Evolutionary conservation across 2,888 invertebrate genomes (phyloP), one percentile per base, ranked within the genome.

Genomic region (Hypomecis atomaria): DNA sequence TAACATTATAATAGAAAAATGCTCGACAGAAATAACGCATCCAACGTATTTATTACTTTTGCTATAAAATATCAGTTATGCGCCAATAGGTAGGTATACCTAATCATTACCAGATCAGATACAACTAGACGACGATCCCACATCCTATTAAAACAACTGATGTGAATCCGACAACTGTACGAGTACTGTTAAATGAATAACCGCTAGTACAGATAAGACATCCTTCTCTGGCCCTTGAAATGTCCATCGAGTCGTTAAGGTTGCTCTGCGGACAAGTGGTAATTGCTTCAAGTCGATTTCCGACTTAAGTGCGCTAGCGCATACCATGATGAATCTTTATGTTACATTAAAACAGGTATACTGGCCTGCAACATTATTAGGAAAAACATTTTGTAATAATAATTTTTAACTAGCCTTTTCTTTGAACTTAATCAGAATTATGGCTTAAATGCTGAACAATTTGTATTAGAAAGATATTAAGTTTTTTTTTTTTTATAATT

Each of bases 211-310:
- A 81, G 84, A 84, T 82, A 84, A 82, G 77, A 78, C 80, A 75
- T 79, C 78, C 81, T 72, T 77, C 72, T 72, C 71, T 76, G 73
- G 75, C 78, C 70, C 74, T 82, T 78, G 79, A 77, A 81, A 82
- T 79, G 78, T 82, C 79, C 78, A 76, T 68, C 81, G 78, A 79
- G 81, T 78, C 81, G 73, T 67, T 48, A 62, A 62, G 67, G 62
- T 67, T 56, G 60, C 60, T 59, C 79, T 76, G 74, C 76, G 79
- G 79, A 79, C 78, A 76, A 79, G 79, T 77, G 78, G 81, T 86
- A 84, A 87, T 86, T 86, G 84, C 81, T 77, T 74, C 75, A 78
- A 78, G 69, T 77, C 71, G 74, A 75, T 79, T 78, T 77, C 77
- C 73, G 72, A 71, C 67, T 63, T 69, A 58, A 74, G 70, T 72